Base-by-base conservation (phyloP, 2,113 vertebrate species). In the Epinephelus moara region DNA sequence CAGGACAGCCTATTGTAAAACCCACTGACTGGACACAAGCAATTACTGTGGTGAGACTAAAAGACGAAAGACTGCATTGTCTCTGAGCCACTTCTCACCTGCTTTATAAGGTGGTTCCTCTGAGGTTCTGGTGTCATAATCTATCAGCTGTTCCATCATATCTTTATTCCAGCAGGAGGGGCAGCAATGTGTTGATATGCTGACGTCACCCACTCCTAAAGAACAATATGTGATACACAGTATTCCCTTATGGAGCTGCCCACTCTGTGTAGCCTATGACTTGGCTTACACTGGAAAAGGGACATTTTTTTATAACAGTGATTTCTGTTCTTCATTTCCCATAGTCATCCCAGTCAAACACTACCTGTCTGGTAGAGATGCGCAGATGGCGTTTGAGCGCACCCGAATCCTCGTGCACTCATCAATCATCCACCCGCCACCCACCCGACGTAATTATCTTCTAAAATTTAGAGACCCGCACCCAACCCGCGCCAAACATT, bases 91-190 rank as follows among this genome's bases (percentile, higher is more conserved):
- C 33, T 1, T 77, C 75, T 89, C 50, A 83, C 68, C 82, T 80
- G 71, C 40, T 21, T 18, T 66, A 0, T 40, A 15, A 61, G 27
- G 73, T 37, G 15, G 30, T 1, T 37, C 33, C 33, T 37, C 33
- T 37, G 33, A 56, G 40, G 66, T 0, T 27, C 33, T 56, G 73
- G 56, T n/a, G 7, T 77, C 45, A 68, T 53, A 0, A 37, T n/a
- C 72, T 4, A 52, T 81, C 62, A 42, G 1, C 19, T 37, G 25
- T 66, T 63, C 67, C 59, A 61, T 56, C 81, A 25, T 69, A 42
- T 70, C 62, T 80, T 86, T 84, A 84, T 72, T 15, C 47, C 60
- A 59, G 78, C 78, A 66, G 88, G 69, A 69, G 70, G 73, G 67
- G 70, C 17, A 27, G 50, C 0, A 0, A 5, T 66, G 70, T 72